phyloP scores from a whole-genome alignment of 1,140 invertebrate genomes.

The Heliconius eleuchia region DNA sequence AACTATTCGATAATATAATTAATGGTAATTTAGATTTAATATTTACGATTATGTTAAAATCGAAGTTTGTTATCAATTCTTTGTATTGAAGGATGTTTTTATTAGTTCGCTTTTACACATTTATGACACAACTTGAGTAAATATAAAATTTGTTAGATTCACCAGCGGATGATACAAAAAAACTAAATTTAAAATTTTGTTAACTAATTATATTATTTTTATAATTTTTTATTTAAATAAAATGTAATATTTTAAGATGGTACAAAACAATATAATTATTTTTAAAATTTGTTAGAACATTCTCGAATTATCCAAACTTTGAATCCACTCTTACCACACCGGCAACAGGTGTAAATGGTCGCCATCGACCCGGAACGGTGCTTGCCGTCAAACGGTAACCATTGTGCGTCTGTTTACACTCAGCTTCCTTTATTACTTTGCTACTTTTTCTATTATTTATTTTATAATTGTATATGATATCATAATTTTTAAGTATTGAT shows the following conservation, averaged over 20 bases:
- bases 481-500: too few species aligned
- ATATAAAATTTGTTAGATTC: too few species aligned
- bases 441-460: not conserved
- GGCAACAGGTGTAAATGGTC: slow-evolving; percentile 29
- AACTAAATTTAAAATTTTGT: too few species aligned
- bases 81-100: too few species aligned
- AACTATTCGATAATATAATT: not conserved
- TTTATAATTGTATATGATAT: slow-evolving; percentile 5
- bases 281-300: not conserved
- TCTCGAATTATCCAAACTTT: not conserved
- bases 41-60: not conserved
- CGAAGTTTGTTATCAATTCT: not conserved
- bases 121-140: too few species aligned
- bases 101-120: too few species aligned
- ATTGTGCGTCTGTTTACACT: slow-evolving; percentile 32
- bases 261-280: too few species aligned
- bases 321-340: not conserved
- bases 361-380: slow-evolving; percentile 33
- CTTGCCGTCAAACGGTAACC: slow-evolving; percentile 35
- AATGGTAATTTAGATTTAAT: slow-evolving; percentile 10
- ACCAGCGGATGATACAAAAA: not conserved
- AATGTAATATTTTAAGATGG: too few species aligned
- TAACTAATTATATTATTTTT: too few species aligned
- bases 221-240: too few species aligned
- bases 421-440: slow-evolving; percentile 15